Evolutionary conservation across 2,797 vertebrate species (phyloP).

Genomic region (Meda fulgida): DNA sequence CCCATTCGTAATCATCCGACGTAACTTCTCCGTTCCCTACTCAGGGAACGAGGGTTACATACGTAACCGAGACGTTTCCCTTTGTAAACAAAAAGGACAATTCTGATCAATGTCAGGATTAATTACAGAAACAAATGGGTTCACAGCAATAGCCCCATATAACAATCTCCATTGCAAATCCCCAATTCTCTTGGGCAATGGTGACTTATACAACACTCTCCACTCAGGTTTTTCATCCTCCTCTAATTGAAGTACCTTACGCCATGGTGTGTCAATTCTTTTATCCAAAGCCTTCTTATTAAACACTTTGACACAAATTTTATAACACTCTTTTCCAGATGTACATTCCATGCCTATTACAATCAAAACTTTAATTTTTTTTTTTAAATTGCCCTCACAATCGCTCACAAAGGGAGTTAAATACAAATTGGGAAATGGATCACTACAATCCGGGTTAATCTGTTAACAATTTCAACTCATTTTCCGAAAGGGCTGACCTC

Average conservation of each 20-base stretch:
- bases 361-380: neutral
- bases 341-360: no score
- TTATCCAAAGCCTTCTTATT: neutral
- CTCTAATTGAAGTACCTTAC: neutral
- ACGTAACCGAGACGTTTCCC: no score
- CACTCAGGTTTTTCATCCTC: neutral
- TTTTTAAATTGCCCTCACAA: neutral
- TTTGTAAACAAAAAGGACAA: neutral
- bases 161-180: constrained; percentile 7
- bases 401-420: neutral
- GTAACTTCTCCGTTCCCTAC: no score
- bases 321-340: neutral
- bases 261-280: neutral
- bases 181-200: neutral
- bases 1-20: no score
- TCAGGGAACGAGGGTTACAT: no score
- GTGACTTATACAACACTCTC: neutral
- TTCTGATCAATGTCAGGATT: neutral
- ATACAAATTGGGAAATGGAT: neutral
- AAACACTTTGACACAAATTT: no score
- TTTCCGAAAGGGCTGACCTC: neutral
- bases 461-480: neutral
- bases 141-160: constrained; percentile 1
- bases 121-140: neutral
- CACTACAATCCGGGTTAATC: neutral